phyloP scores from a whole-genome alignment of 2,797 vertebrate genomes.

The Enteromius trimaculatus region DNA sequence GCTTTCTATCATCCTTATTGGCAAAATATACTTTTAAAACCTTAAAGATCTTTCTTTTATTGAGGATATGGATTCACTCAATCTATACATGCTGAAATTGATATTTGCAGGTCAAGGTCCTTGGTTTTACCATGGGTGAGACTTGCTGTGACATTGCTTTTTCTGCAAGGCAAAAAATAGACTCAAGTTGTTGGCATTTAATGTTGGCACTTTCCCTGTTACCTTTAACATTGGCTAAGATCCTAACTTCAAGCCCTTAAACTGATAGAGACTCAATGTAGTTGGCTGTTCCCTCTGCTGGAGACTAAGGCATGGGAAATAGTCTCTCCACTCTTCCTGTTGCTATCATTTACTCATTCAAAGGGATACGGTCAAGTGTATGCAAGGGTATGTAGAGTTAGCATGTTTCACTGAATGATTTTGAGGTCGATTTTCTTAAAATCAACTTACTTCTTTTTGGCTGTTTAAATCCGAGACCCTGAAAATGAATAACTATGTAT shows the following conservation, averaged over 20 bases:
- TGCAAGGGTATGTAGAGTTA: constrained; percentile 21
- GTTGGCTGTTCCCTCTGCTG: constrained; percentile 31
- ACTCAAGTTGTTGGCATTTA: constrained; percentile 63
- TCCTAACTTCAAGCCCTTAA: constrained; percentile 35
- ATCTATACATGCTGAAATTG: not conserved
- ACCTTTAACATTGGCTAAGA: constrained; percentile 58
- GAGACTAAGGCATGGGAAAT: constrained; percentile 15
- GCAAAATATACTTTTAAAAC: not conserved
- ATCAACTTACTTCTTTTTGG: not conserved
- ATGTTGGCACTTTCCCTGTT: constrained; percentile 63
- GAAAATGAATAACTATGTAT: not conserved
- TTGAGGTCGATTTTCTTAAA: not conserved
- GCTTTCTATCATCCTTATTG: not conserved
- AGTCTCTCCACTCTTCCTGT: constrained; percentile 16
- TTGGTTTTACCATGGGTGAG: constrained; percentile 16
- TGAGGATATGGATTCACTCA: not conserved
- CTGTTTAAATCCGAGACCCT: not conserved
- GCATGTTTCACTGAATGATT: not conserved
- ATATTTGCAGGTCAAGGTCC: not conserved
- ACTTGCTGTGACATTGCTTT: constrained; percentile 18
- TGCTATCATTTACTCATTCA: constrained; percentile 21
- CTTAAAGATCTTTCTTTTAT: not conserved
- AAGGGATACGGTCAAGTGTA: constrained; percentile 4
- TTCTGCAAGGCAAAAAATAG: constrained; percentile 51
- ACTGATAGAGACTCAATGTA: constrained; percentile 16